A percentile compares a stretch with the other conserved stretches of the same genome.
Evolutionary conservation across 2,888 invertebrate genomes (phyloP).

Genomic region (Agelastica alni): DNA sequence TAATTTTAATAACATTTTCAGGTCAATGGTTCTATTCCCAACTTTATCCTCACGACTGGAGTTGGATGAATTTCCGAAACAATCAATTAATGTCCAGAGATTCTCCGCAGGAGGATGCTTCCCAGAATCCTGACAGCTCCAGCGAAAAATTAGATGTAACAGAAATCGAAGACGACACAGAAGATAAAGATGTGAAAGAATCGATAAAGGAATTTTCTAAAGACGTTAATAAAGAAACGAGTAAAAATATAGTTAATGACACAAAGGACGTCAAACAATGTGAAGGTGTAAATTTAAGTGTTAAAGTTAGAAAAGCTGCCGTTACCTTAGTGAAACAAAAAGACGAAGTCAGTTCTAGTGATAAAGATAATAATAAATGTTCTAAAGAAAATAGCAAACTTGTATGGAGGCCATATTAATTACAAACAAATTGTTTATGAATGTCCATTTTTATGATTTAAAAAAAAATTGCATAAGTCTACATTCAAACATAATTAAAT

Average conservation of each 20-base stretch:
- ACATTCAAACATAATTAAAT: too few species aligned
- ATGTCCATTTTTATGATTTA: too few species aligned
- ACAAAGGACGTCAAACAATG: slow-evolving; percentile 32
- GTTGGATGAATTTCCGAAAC: slow-evolving; percentile 64
- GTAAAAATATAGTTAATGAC: slow-evolving; percentile 25
- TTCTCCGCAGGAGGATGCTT: slow-evolving; percentile 38
- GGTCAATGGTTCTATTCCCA: slow-evolving; percentile 81
- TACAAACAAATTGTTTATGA: neutral
- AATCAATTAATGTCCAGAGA: slow-evolving; percentile 36
- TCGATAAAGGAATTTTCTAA: slow-evolving; percentile 17
- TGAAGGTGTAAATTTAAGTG: slow-evolving; percentile 53
- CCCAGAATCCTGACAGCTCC: slow-evolving; percentile 45
- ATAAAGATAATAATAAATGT: slow-evolving; percentile 49
- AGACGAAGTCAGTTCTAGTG: slow-evolving; percentile 55
- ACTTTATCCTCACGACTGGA: slow-evolving; percentile 72
- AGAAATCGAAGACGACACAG: slow-evolving; percentile 41
- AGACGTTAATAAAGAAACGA: slow-evolving; percentile 16
- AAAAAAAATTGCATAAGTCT: too few species aligned
- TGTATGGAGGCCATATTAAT: slow-evolving; percentile 78
- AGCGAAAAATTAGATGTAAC: slow-evolving; percentile 46
- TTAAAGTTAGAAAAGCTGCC: slow-evolving; percentile 50
- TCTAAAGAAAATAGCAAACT: slow-evolving; percentile 64
- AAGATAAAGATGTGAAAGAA: slow-evolving; percentile 27
- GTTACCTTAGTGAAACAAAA: slow-evolving; percentile 54
- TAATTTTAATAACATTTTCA: neutral